Percentiles rank a stretch among this genome's conserved stretches.
These are phyloP conservation scores for Elephas maximus DNA, from an alignment of 2,113 vertebrate genomes.

Conservation along the genomic window DNA sequence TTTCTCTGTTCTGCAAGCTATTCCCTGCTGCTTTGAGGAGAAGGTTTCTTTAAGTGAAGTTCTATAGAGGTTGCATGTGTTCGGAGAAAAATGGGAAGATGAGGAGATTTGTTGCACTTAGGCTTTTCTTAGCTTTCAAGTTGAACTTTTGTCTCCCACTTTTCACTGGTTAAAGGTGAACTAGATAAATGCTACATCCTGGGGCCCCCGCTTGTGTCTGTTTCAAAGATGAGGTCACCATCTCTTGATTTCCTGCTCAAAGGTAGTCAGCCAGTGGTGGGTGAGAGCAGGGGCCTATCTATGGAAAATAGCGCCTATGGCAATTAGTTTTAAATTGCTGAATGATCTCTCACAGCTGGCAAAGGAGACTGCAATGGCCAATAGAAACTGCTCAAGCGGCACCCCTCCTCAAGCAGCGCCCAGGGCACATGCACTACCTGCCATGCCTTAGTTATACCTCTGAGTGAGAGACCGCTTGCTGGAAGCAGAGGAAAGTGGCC, in stretches of 20 bases:
- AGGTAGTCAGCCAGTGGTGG: not conserved
- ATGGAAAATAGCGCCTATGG: no score
- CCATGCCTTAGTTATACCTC: no score
- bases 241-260: not conserved
- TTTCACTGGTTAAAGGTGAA: not conserved
- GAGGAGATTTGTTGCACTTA: not conserved
- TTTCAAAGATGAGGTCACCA: not conserved
- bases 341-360: no score
- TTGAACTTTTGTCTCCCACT: slow-evolving; percentile 45
- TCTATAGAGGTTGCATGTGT: not conserved
- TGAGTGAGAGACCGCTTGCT: not conserved
- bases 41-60: not conserved
- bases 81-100: not conserved
- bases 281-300: not conserved
- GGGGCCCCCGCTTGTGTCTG: not conserved
- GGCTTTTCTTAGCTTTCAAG: slow-evolving; percentile 3
- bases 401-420: no score
- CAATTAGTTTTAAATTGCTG: no score
- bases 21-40: not conserved
- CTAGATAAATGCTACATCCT: not conserved
- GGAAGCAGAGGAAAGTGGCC: not conserved
- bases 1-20: not conserved
- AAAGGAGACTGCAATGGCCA: no score
- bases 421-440: no score
- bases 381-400: no score